These are phyloP conservation scores for Antitype chi DNA, from an alignment of 2,888 invertebrate species.

Conservation along the genomic window DNA sequence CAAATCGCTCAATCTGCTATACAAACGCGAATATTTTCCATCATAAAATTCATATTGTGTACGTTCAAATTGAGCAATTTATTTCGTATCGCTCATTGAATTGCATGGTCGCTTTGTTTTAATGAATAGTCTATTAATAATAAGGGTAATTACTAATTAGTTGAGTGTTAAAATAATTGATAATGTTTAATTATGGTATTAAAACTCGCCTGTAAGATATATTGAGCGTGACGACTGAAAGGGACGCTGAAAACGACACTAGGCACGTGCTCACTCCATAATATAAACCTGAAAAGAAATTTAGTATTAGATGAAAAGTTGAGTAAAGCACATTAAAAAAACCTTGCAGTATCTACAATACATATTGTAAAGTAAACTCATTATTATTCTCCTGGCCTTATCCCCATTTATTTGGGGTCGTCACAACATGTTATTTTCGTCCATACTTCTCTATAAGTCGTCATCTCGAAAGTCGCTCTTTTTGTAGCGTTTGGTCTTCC, in stretches of 20 bases:
- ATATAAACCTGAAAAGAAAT: conserved; percentile 92
- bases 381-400: no score
- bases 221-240: conserved; percentile 96
- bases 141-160: conserved; percentile 17
- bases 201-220: conserved; percentile 93
- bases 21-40: conserved; percentile 55
- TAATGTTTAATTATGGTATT: conserved; percentile 36
- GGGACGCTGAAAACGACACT: conserved; percentile 95
- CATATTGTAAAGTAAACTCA: no score
- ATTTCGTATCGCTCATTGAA: conserved; percentile 54
- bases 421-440: no score
- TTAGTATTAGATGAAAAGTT: conserved; percentile 18
- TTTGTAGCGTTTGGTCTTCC: no score
- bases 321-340: background rate
- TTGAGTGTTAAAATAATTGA: conserved; percentile 4
- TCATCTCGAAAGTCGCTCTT: no score
- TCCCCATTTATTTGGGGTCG: no score
- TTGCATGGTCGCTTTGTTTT: conserved; percentile 47
- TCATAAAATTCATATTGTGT: conserved; percentile 53
- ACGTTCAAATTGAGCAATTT: conserved; percentile 54
- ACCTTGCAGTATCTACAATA: background rate
- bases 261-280: conserved; percentile 96
- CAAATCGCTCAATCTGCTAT: conserved; percentile 32
- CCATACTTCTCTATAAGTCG: no score
- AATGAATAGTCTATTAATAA: conserved; percentile 17